Base-by-base conservation (phyloP, 1,140 invertebrate genomes). In the Diplogasteroides magnus region DNA sequence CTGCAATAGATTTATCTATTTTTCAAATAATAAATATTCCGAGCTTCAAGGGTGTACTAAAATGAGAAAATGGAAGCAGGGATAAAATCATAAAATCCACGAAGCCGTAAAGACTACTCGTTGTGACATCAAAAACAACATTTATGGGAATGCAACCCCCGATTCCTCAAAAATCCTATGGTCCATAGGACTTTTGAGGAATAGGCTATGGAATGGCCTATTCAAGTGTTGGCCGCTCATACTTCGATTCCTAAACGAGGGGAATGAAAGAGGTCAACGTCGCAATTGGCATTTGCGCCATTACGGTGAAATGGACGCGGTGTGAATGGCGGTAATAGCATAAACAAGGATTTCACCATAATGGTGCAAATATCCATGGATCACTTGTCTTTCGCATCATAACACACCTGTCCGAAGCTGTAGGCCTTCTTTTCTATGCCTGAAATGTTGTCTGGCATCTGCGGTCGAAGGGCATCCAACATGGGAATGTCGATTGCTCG, bases 381-480 rank as follows among this genome's bases (percentile, higher is more conserved):
- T 6, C 61, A 28, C 3, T 14, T 31, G 2, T 26, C 14, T 61
- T 61, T 61, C 15, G 27, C n/a, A 19, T 15, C 19, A 26, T 14
- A 37, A 56, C 29, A 2, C n/a, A 71, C 69, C 69, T 72, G 70
- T 6, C 65, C 70, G 26, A 72, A 57, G 19, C 61, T 61, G 58
- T 67, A 72, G 2, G 64, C 70, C 59, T 72, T 72, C 37, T 67
- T 58, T 28, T 67, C 64, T 58, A 72, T 48, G 19, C 70, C 70
- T 2, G 64, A 61, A 11, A 72, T 48, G 61, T 67, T 67, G 15
- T 11, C 15, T 11, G 27, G 29, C 70, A 72, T 72, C 25, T 32
- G 66, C 15, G 60, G 3, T 13, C 70, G 28, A 23, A 67, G 25
- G 11, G 70, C 64, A 32, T 72, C 70, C 57, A 58, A 68, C 27